Conservation (phyloP, 2,113 vertebrate species). For the Chauna torquata region DNA sequence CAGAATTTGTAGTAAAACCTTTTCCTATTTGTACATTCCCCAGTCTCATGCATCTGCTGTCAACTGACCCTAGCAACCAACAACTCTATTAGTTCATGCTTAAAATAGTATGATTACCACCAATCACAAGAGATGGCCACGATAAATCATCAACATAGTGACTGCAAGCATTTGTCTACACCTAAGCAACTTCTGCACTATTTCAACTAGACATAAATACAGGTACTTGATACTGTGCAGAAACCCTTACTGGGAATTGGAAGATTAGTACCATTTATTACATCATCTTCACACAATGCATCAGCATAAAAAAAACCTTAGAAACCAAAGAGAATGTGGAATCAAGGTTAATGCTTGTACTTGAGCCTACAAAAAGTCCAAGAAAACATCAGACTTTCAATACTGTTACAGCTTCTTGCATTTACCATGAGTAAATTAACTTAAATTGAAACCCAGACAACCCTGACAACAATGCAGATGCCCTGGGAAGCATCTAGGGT, state of each 20-base stretch:
- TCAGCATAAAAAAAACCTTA: neutral
- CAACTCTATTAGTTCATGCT: neutral
- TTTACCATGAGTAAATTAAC: neutral
- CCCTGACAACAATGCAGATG: conserved; percentile 12
- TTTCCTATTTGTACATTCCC: neutral
- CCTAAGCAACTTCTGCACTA: neutral
- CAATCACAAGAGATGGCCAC: neutral
- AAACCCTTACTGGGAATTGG: neutral
- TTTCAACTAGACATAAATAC: neutral
- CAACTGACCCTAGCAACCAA: neutral
- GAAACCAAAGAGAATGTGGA: neutral
- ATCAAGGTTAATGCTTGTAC: neutral
- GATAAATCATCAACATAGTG: neutral
- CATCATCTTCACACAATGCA: neutral
- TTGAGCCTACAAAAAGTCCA: neutral
- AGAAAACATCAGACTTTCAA: neutral
- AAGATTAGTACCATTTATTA: neutral
- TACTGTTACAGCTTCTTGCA: neutral
- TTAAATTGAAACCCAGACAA: conserved; percentile 7
- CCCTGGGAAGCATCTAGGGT: neutral
- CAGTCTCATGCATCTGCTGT: neutral
- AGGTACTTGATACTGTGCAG: neutral
- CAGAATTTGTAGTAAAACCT: neutral
- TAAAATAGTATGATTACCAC: neutral
- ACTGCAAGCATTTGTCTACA: neutral